A percentile compares a stretch with the other conserved stretches of the same genome.
phyloP scores from a whole-genome alignment of 2,888 invertebrate species.

The Brenthis daphne region DNA sequence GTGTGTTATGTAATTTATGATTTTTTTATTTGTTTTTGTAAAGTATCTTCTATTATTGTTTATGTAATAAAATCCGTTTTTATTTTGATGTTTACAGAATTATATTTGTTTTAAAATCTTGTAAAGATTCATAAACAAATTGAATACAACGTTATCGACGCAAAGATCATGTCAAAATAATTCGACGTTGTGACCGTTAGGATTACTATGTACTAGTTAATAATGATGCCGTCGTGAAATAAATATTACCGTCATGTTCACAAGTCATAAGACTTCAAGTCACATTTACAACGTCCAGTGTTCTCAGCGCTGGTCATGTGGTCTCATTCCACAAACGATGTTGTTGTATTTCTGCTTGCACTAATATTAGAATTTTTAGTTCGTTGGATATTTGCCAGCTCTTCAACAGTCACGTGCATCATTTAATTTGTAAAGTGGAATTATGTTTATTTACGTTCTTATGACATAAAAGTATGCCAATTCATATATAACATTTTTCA shows the following conservation, averaged over 20 bases:
- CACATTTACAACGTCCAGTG: slow-evolving; percentile 44
- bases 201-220: no score
- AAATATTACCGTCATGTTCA: slow-evolving; percentile 27
- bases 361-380: slow-evolving; percentile 79
- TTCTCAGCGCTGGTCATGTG: slow-evolving; percentile 66
- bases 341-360: slow-evolving; percentile 70
- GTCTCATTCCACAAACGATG: slow-evolving; percentile 61
- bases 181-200: no score
- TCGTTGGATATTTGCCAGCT: slow-evolving; percentile 71
- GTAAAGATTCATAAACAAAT: no score
- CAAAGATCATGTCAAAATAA: no score
- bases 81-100: no score
- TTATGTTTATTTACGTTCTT: slow-evolving; percentile 38
- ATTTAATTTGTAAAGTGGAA: slow-evolving; percentile 50
- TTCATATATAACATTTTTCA: slow-evolving; percentile 2
- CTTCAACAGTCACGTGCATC: slow-evolving; percentile 59
- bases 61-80: no score
- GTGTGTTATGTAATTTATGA: no score
- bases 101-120: no score
- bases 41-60: no score
- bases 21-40: no score
- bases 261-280: slow-evolving; percentile 47
- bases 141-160: no score
- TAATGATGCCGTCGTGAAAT: no score
- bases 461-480: slow-evolving; percentile 12